Percentiles rank a stretch among this genome's conserved stretches.
These are phyloP conservation scores for Paraescarpia echinospica DNA, from an alignment of 1,140 invertebrate species.

Conservation along the genomic window DNA sequence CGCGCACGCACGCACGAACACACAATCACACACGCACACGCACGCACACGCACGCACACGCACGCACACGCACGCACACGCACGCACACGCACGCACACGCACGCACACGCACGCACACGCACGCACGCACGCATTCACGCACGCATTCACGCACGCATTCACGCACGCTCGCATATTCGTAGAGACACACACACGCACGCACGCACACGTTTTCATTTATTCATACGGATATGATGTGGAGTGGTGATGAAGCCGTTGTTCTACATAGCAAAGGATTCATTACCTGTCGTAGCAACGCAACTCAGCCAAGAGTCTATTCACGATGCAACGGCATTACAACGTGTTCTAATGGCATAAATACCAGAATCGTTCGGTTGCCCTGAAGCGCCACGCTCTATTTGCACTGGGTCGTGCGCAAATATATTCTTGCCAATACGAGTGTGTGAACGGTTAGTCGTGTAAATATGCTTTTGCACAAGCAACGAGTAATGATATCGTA, in stretches of 20 bases:
- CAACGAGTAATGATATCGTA: neutral
- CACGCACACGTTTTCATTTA: too few species aligned
- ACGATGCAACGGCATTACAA: neutral
- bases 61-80: neutral
- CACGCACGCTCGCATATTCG: neutral
- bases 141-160: neutral
- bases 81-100: neutral
- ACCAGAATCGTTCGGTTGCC: too few species aligned
- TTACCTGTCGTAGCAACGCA: neutral
- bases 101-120: constrained; percentile 11
- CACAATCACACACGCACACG: neutral
- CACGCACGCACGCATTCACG: neutral
- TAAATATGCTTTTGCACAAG: neutral
- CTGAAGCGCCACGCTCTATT: too few species aligned
- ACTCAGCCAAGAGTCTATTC: neutral
- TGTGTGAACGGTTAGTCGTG: neutral
- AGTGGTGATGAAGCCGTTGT: too few species aligned
- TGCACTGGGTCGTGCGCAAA: too few species aligned
- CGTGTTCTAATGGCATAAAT: too few species aligned
- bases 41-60: neutral
- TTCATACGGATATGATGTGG: too few species aligned
- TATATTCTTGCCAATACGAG: neutral
- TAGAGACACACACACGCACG: too few species aligned
- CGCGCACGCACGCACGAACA: neutral
- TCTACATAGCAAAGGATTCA: too few species aligned